Evolutionary conservation across 2,797 vertebrate genomes (phyloP), one percentile per base, ranked within the genome.

Genomic region (Siniperca obscura): DNA sequence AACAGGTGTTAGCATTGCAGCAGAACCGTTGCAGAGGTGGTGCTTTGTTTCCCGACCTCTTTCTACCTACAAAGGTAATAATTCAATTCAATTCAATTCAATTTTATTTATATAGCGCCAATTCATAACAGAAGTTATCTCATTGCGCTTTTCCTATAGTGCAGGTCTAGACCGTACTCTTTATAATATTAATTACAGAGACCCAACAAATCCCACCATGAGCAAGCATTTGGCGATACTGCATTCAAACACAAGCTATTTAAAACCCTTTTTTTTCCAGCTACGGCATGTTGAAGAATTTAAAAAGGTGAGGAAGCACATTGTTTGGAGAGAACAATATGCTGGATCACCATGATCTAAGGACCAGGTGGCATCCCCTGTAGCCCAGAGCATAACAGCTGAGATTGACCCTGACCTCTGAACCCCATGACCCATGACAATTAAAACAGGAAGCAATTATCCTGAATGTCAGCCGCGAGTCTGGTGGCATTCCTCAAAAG

Each of bases 361-460:
- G 52, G 50, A 86, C 87, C 89, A 92, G 84, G 86, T 90, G 85
- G 82, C 11, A 13, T 73, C 70, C 56, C 34, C 69, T 48, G 55
- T 21, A 70, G 74, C 48, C 48, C 66, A 7, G 59, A 84, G 84
- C 61, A 76, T 78, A 84, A 91, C 89, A 92, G 89, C 89, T 91
- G 92, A 90, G 85, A 78, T 30, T 84, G 89, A 92, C 91, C 86
- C 85, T 88, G 87, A 90, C 81, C 83, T 76, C 61, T 87, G 83
- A 90, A 88, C 87, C 55, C 67, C 10, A 4, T 16, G 66, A 86
- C 81, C 86, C 80, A 14, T 62, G 72, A 88, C 81, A 78, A 86
- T 86, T 89, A 80, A 90, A 90, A 90, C 78, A 91, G 83, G 91
- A 92, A 91, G 81, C 84, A 89, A 87, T 92, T 86, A 89, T 83